phyloP scores from a whole-genome alignment of 2,888 invertebrate genomes.

The Ornithoptera priamus region DNA sequence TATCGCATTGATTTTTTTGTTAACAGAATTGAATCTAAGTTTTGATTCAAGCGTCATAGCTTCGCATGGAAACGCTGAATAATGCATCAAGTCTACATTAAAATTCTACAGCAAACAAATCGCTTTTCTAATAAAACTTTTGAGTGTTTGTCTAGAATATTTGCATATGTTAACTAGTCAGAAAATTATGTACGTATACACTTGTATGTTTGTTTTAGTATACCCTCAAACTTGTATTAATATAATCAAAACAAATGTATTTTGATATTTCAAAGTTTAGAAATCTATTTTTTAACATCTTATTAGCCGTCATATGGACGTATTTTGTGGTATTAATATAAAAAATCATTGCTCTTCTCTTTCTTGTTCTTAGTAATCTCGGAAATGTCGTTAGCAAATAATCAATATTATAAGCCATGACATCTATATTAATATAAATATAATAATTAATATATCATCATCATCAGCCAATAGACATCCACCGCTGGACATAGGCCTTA shows the following conservation, averaged over 20 bases:
- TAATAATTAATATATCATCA: neutral
- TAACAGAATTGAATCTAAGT: neutral
- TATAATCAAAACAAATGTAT: neutral
- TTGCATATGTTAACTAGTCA: conserved; percentile 25
- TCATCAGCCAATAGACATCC: too few species aligned
- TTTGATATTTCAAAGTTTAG: neutral
- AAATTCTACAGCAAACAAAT: conserved; percentile 20
- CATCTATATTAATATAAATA: too few species aligned
- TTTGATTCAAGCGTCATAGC: neutral
- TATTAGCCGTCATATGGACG: neutral
- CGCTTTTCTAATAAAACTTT: conserved; percentile 28
- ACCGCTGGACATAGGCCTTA: too few species aligned
- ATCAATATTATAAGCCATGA: too few species aligned
- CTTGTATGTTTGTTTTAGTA: neutral
- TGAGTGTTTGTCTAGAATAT: conserved; percentile 16
- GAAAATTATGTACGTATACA: conserved; percentile 16
- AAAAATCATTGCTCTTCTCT: too few species aligned
- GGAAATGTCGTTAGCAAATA: too few species aligned
- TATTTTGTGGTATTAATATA: too few species aligned
- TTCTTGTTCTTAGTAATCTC: too few species aligned
- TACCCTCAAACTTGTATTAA: conserved; percentile 1
- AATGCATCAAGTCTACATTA: neutral
- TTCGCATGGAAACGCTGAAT: neutral
- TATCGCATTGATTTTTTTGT: neutral
- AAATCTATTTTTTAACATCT: neutral